Evolutionary conservation across 2,113 vertebrate species (phyloP), one percentile per base, ranked within the genome.

Genomic region (Protobothrops mucrosquamatus): DNA sequence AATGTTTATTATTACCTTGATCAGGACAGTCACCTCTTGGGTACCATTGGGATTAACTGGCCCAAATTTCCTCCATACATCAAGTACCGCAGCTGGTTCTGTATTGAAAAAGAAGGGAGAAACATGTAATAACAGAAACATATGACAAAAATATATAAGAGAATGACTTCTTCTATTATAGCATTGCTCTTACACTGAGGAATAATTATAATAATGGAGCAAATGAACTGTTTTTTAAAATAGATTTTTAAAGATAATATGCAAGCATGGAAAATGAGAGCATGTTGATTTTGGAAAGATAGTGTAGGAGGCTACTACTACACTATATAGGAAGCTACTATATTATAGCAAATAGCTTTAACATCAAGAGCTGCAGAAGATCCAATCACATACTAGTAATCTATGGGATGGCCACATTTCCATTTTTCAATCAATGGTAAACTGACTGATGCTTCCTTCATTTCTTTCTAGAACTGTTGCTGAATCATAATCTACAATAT

Each of bases 21-120:
- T 95, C 87, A 97, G 94, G 91, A 97, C 93, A 4, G 94, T 96
- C 93, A 97, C 95, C 93, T 97, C 95, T 91, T 0, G 96, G 93
- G 95, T 96, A 93, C 96, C 92, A 11, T 97, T 39, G 0, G 87
- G 89, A 34, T 95, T 56, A 0, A 1, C 0, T 1, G 87, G 90
- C 46, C 97, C 97, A 74, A 97, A 87, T 88, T 94, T 89, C 8
- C 96, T 56, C 97, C 97, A 97, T n/a, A 96, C 93, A 0, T 92
- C 85, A 3, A 96, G 96, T 0, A 92, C 48, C 0, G 2, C 2
- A 10, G 94, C 11, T 1, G 97, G 97, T 55, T 91, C 97, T 97
- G 95, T 0, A 43, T 56, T 64, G 18, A 61, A 89, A 81, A 34
- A 61, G 23, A 94, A 29, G 23, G 34, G 43, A 24, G 29, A 91